Evolutionary conservation across 2,888 invertebrate genomes (phyloP).

Genomic region (Onthophagus sagittarius): DNA sequence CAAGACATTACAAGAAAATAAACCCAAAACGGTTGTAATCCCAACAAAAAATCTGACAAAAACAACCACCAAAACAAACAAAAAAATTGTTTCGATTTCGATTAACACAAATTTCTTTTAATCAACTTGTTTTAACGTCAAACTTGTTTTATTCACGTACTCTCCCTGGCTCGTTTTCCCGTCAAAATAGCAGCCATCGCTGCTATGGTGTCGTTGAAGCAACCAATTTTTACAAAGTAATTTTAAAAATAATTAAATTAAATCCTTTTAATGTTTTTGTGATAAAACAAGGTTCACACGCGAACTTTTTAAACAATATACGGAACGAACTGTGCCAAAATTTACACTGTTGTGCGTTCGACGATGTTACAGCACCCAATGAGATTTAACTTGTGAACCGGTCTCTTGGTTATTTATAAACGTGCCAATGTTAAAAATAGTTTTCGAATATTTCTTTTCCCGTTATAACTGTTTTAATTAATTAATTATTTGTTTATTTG

Average conservation of each 20-base stretch:
- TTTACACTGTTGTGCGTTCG: no score
- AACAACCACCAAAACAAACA: no score
- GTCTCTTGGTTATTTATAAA: not conserved
- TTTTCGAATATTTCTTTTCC: not conserved
- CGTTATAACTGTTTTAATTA: no score
- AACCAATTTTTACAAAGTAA: slow-evolving; percentile 43
- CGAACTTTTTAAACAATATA: not conserved
- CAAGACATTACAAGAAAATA: no score
- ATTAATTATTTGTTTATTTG: no score
- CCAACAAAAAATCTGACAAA: no score
- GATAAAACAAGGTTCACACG: not conserved
- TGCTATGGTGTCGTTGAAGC: slow-evolving; percentile 44
- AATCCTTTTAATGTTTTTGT: no score
- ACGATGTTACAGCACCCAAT: not conserved
- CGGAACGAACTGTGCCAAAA: not conserved
- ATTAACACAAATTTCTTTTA: not conserved
- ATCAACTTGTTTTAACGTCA: not conserved
- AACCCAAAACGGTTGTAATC: no score
- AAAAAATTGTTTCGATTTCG: no score
- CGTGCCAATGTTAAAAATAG: not conserved
- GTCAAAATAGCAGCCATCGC: slow-evolving; percentile 44
- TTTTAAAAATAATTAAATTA: no score
- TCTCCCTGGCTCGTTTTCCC: slow-evolving; percentile 41
- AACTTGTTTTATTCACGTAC: slow-evolving; percentile 30
- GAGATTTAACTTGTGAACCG: not conserved